A percentile compares a stretch with the other conserved stretches of the same genome.
Conservation (phyloP, 2,888 invertebrate genomes). For the Drosophila phalerata region DNA sequence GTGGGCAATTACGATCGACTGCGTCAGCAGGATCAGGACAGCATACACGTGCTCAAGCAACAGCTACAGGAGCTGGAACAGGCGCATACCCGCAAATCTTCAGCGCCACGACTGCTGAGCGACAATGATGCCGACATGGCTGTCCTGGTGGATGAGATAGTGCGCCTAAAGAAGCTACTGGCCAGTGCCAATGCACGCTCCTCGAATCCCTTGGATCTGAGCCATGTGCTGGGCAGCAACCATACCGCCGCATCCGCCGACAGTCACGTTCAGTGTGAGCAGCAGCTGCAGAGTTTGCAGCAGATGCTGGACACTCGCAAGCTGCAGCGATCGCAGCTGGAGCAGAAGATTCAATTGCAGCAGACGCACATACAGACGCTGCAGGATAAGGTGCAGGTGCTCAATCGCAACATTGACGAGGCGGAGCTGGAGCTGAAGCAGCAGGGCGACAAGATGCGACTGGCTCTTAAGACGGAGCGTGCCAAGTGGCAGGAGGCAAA, state of each 20-base stretch:
- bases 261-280: constrained; percentile 88
- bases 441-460: constrained; percentile 87
- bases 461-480: constrained; percentile 85
- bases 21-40: constrained; percentile 90
- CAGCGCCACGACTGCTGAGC: constrained; percentile 74
- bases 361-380: constrained; percentile 88
- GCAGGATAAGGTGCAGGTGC: constrained; percentile 89
- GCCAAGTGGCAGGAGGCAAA: constrained; percentile 82
- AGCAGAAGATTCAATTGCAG: constrained; percentile 84
- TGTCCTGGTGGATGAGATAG: constrained; percentile 88
- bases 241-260: constrained; percentile 46
- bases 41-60: constrained; percentile 88
- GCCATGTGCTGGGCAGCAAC: constrained; percentile 86
- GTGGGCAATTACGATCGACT: constrained; percentile 92
- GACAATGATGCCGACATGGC: constrained; percentile 85
- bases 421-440: constrained; percentile 88
- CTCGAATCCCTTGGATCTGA: constrained; percentile 88
- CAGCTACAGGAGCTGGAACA: constrained; percentile 79
- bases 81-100: constrained; percentile 35
- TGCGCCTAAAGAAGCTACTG: constrained; percentile 88
- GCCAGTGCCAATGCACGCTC: constrained; percentile 88
- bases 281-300: constrained; percentile 88
- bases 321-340: constrained; percentile 72
- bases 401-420: constrained; percentile 88
- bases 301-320: constrained; percentile 89